A percentile compares a stretch with the other conserved stretches of the same genome.
Conservation (phyloP, 37 sponge, comb jelly and placozoan genomes). For the Ephydatia muelleri region DNA sequence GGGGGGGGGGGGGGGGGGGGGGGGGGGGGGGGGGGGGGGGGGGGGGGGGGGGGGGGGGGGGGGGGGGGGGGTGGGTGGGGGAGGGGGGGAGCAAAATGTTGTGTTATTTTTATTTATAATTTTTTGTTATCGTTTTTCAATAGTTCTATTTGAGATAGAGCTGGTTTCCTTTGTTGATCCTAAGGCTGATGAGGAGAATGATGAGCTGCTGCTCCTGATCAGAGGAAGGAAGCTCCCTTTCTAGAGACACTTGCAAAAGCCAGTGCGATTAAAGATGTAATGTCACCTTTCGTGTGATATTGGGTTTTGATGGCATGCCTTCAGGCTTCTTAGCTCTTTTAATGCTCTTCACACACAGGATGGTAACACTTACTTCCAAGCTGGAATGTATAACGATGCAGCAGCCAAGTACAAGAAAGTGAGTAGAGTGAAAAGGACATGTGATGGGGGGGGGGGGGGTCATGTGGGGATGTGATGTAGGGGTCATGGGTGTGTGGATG, state of each 20-base stretch:
- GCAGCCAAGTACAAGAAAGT: slow-evolving; percentile 67
- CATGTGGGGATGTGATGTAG: background rate
- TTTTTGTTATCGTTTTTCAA: background rate
- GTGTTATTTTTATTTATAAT: background rate
- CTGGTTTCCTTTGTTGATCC: slow-evolving; percentile 80
- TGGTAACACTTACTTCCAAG: slow-evolving; percentile 80
- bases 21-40: no score
- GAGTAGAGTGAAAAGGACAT: no score
- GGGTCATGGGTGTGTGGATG: background rate
- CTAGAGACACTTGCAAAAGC: slow-evolving; percentile 64
- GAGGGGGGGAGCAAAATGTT: no score
- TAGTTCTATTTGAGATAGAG: slow-evolving; percentile 91
- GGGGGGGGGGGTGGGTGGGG: background rate
- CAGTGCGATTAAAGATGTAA: slow-evolving; percentile 65
- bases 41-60: background rate
- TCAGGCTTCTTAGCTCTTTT: no score
- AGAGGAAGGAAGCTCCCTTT: slow-evolving; percentile 38
- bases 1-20: no score
- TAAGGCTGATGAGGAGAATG: slow-evolving; percentile 64
- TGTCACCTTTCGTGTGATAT: no score
- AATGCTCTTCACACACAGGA: slow-evolving; percentile 18
- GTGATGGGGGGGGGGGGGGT: no score
- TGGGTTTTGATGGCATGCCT: background rate
- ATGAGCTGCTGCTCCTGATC: slow-evolving; percentile 32
- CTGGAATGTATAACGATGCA: slow-evolving; percentile 52